Evolutionary conservation across 1,140 invertebrate genomes (phyloP), one percentile per base, ranked within the genome.

Genomic region (Latrodectus geometricus): DNA sequence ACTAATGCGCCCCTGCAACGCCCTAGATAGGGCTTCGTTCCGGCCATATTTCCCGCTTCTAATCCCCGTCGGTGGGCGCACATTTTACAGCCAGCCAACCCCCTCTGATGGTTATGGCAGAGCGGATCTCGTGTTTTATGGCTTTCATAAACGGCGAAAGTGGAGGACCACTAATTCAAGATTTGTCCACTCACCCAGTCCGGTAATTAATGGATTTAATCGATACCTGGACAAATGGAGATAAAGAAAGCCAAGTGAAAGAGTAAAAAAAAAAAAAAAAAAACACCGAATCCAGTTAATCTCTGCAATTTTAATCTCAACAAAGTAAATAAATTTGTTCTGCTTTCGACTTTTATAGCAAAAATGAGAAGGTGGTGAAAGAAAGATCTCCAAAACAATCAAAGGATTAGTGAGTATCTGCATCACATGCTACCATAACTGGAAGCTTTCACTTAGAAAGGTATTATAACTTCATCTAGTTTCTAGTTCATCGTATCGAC

Each of bases 1-100:
- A 23, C 70, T 73, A 73, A 73, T 73, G 70, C 70, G 70, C 70
- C 70, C 70, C 70, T 73, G 70, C 70, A 73, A 73, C 70, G 70
- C 70, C 70, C 70, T 23, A 73, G 70, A 73, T 73, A 73, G 70
- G 70, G 48, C 21, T 14, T 23, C 70, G 70, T 73, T 73, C 70
- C 70, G 70, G 70, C 70, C 70, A 73, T 73, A 73, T 73, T 73
- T 73, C 48, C 70, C 70, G 23, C 23, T 50, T 50, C 70, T 73
- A 73, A 73, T 73, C 70, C 70, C 12, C 23, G 12, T 14, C 35
- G 70, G 48, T 73, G 70, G 70, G 23, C 35, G 12, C 70, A 73
- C 70, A 73, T 73, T 73, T 73, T 73, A 73, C 35, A 73, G 48
- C 7, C 21, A 17, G 11, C 70, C 12, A 17, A 21, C 35, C 48